Evolutionary conservation across 1,140 invertebrate genomes (phyloP), one percentile per base, ranked within the genome.

Genomic region (Protaetia brevitarsis): DNA sequence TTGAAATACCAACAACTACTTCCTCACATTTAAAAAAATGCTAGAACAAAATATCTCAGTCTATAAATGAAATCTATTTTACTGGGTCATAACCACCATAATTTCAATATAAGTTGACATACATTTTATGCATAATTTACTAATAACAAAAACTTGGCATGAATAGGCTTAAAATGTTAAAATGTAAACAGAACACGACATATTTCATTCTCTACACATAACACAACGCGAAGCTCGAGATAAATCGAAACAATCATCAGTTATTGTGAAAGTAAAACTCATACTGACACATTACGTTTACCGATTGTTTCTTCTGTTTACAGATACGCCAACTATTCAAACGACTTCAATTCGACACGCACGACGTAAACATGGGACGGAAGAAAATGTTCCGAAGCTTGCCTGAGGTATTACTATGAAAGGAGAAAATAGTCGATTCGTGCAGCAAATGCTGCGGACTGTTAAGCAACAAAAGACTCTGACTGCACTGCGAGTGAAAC

Each of bases 301-400:
- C 26, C 41, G 7, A 23, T 51, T 51, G 41, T 51, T 51, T 51
- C n/a, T n/a, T n/a, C 41, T 51, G 41, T 51, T 51, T 10, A 23
- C 19, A 51, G 41, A 19, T 51, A 51, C 6, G 26, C 26, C 16
- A 3, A 51, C 41, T 23, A 51, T 51, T 19, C 19, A 23, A 51
- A 19, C 41, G 41, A 51, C 16, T 23, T 23, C 7, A 23, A 6
- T 19, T 51, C n/a, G 37, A 51, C 19, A 21, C 4, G 31, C 26
- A 21, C 19, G 11, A 51, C n/a, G n/a, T 3, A 51, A 23, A 51
- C 41, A 19, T 23, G 26, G 26, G 41, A 10, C 41, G 41, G 41
- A 51, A 23, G 41, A 51, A 51, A 51, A 51, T 51, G 41, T 51
- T 51, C 16, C 41, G 26, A 23, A 8, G 19, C 41, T 5, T 23